phyloP scores from a whole-genome alignment of 1,140 invertebrate species.

The Cylas formicarius region DNA sequence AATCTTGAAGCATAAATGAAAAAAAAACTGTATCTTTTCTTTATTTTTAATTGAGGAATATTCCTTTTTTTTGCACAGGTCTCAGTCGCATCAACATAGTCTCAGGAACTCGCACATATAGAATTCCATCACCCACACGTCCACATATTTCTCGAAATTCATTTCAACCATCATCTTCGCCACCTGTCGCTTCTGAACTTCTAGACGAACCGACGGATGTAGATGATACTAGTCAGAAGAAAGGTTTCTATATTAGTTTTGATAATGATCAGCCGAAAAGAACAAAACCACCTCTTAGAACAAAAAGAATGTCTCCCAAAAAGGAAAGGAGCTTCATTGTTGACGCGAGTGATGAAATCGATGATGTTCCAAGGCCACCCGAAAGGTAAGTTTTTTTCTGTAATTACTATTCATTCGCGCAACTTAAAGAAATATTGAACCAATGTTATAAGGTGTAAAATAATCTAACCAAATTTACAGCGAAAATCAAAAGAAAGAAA shows the following conservation, averaged over 20 bases:
- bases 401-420: too few relatives aligned
- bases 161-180: conserved; percentile 53
- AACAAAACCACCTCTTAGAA: conserved; percentile 76
- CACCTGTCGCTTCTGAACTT: conserved; percentile 40
- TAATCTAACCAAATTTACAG: too few relatives aligned
- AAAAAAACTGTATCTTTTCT: conserved; percentile 1
- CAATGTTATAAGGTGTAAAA: too few relatives aligned
- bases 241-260: conserved; percentile 88
- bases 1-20: too few relatives aligned
- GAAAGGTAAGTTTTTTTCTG: too few relatives aligned
- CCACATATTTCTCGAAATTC: conserved; percentile 64
- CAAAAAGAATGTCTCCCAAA: conserved; percentile 68
- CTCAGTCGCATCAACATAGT: conserved; percentile 72
- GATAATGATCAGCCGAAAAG: conserved; percentile 80
- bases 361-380: too few relatives aligned
- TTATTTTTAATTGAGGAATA: not conserved
- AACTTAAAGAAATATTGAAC: too few relatives aligned
- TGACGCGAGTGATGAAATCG: too few relatives aligned
- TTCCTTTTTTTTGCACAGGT: too few relatives aligned
- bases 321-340: conserved; percentile 58
- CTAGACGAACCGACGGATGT: too few relatives aligned
- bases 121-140: conserved; percentile 74
- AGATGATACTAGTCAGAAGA: too few relatives aligned
- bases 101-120: conserved; percentile 78
- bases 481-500: too few relatives aligned